Evolutionary conservation across 2,797 vertebrate genomes (phyloP).

Genomic region (Phalanger gymnotis): DNA sequence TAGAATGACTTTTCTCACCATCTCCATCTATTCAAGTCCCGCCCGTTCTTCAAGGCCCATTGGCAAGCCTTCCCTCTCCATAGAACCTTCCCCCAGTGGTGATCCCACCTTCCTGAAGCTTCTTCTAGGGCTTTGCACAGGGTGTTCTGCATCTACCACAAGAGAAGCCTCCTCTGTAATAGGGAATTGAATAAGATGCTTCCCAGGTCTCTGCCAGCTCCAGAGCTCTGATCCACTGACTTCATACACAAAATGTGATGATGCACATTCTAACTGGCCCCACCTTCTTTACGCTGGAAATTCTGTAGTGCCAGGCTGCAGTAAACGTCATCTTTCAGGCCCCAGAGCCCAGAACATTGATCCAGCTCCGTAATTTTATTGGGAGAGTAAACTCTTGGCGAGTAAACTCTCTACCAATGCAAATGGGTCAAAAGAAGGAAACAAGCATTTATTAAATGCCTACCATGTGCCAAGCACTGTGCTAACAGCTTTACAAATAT

Average conservation of each 20-base stretch:
- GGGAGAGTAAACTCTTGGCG: neutral
- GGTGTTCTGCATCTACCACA: neutral
- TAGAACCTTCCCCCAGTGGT: neutral
- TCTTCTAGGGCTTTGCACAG: neutral
- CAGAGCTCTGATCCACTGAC: neutral
- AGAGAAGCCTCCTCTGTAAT: neutral
- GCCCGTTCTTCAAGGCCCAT: neutral
- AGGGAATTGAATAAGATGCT: neutral
- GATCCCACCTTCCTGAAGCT: neutral
- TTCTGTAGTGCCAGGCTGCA: neutral
- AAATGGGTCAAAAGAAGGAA: neutral
- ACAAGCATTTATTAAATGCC: neutral
- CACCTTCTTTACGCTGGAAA: neutral
- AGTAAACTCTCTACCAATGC: neutral
- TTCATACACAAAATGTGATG: neutral
- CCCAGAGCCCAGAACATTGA: neutral
- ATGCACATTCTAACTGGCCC: neutral
- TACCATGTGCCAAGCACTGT: neutral
- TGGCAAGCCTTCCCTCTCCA: neutral
- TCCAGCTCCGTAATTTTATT: neutral
- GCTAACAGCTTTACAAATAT: neutral
- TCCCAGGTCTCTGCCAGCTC: neutral
- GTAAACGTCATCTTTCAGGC: neutral
- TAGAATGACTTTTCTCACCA: neutral
- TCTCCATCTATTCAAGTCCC: neutral